Evolutionary conservation across 1,140 invertebrate species (phyloP), one percentile per base, ranked within the genome.

Genomic region (Drosophila aff.): DNA sequence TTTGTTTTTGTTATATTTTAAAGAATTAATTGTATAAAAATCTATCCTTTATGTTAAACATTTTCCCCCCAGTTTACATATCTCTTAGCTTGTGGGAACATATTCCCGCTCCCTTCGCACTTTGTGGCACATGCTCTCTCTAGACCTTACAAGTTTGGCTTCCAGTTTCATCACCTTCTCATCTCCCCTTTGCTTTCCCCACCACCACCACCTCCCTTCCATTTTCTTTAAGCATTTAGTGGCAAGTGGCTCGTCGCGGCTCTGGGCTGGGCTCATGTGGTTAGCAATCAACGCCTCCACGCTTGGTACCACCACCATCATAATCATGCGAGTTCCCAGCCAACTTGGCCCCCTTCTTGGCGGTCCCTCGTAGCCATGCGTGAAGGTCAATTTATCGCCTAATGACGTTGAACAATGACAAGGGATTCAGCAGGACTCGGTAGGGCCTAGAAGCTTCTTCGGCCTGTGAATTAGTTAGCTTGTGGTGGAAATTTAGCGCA

Each of bases 351-450:
- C 15, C 21, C 21, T 26, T 43, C 46, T 16, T 43, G 23, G 59
- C 4, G 41, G 23, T 13, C 33, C 13, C 28, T 23, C 57, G 47
- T 36, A 62, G 47, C 69, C 76, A 80, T 74, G 76, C 76, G 81
- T 90, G 85, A 89, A 89, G 84, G 84, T 89, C 84, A 89, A 89
- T 89, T 89, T 90, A 89, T 89, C 85, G 84, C 66, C 78, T 84
- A 89, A 87, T 89, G 84, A 84, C 66, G 85, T 62, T 72, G 77
- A 84, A 90, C 77, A 89, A 84, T 89, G 80, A 74, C 71, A 73
- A 61, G 55, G 68, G 53, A 73, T 38, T 43, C 53, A 38, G 53
- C 52, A 55, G 55, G 55, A 57, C 40, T 61, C 28, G 4, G 13
- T 11, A 44, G 26, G 15, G 26, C 18, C n/a, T 40, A 7, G 28